Conservation (phyloP, 2,797 vertebrate species). For the Enteromius treurensis region DNA sequence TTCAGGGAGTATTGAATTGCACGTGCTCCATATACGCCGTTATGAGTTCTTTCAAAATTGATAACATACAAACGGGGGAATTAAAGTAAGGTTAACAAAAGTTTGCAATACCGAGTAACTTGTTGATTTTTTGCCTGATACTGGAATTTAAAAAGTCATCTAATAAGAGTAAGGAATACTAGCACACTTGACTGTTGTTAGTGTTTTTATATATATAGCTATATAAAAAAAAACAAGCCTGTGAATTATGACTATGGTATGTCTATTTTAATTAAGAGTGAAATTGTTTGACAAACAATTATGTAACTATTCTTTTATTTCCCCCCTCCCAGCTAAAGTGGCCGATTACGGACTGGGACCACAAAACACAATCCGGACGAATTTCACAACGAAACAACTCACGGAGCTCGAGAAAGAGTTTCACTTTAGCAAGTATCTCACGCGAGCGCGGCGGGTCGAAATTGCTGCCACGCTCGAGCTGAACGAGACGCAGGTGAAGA, state of each 20-base stretch:
- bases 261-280: neutral
- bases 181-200: neutral
- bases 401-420: conserved; percentile 98
- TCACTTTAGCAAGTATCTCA: conserved; percentile 97
- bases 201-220: neutral
- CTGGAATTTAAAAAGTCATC: neutral
- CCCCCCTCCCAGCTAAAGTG: conserved; percentile 77
- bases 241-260: neutral
- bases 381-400: conserved; percentile 95
- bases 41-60: conserved; percentile 16
- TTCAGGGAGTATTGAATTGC: conserved; percentile 39
- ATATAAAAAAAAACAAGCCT: neutral
- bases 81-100: conserved; percentile 17
- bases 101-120: neutral
- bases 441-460: conserved; percentile 91
- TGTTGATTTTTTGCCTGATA: conserved; percentile 7
- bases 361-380: conserved; percentile 88
- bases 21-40: conserved; percentile 5
- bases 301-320: conserved; percentile 13
- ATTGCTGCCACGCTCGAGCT: conserved; percentile 88
- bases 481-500: conserved; percentile 92
- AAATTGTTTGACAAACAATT: conserved; percentile 11
- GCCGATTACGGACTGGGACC: conserved; percentile 84
- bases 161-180: neutral
- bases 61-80: conserved; percentile 17